These are phyloP conservation scores for Coelogynopora nodosa DNA, from an alignment of 2,888 invertebrate species.

Conservation along the genomic window DNA sequence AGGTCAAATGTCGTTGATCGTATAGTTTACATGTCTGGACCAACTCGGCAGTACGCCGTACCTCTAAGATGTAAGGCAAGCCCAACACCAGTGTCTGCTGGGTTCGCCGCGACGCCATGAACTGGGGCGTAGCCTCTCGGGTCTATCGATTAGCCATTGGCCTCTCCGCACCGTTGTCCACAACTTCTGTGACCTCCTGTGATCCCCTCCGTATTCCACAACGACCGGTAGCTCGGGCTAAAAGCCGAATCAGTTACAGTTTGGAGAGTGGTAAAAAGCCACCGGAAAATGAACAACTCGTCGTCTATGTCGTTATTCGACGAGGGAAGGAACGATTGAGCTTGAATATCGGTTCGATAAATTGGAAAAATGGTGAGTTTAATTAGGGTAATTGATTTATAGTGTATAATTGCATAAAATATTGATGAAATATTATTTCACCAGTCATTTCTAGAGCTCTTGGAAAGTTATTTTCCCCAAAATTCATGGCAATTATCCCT, in stretches of 20 bases:
- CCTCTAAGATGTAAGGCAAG: too few species aligned
- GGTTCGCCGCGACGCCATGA: not conserved
- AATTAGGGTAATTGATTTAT: too few species aligned
- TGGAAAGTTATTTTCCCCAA: too few species aligned
- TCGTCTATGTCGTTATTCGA: not conserved
- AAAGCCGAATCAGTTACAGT: not conserved
- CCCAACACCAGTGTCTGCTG: too few species aligned
- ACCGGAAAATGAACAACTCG: not conserved
- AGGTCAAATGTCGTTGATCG: too few species aligned
- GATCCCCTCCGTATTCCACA: not conserved
- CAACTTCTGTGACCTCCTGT: not conserved
- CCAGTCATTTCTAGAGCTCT: too few species aligned
- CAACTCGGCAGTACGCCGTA: too few species aligned
- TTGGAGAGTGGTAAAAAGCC: not conserved
- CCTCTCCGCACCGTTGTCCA: not conserved
- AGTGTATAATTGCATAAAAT: too few species aligned
- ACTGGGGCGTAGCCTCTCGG: not conserved
- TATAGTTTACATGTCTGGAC: too few species aligned
- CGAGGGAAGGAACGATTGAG: not conserved
- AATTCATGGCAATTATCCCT: too few species aligned
- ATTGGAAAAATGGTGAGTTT: not conserved
- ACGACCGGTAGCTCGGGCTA: not conserved
- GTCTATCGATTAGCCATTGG: not conserved
- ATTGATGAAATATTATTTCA: too few species aligned
- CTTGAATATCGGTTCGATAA: not conserved